phyloP scores from a whole-genome alignment of 64 coral and sea anemone species.

The Dendronephthya gigantea region DNA sequence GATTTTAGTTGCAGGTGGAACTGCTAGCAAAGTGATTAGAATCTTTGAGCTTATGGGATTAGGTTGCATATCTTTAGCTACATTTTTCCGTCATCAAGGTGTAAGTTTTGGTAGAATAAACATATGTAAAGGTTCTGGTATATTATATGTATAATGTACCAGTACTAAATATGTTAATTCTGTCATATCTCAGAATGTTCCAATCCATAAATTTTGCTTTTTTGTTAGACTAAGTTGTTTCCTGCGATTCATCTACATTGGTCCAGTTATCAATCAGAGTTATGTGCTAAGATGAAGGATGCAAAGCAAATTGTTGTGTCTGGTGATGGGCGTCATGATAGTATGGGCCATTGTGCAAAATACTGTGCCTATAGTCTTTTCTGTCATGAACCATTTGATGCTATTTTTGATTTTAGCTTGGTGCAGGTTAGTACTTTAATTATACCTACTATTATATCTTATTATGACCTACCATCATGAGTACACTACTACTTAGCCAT shows the following conservation, averaged over 20 bases:
- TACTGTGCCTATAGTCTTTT: slow-evolving; percentile 13
- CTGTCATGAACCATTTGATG: slow-evolving; percentile 9
- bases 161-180: not conserved
- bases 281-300: not conserved
- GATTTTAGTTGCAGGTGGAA: slow-evolving; percentile 1
- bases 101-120: not conserved
- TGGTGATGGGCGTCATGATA: not conserved
- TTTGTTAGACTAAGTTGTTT: slow-evolving; percentile 11
- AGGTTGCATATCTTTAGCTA: slow-evolving; percentile 7
- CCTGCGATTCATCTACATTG: not conserved
- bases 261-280: not conserved
- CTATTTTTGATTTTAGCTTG: slow-evolving; percentile 16
- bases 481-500: not conserved
- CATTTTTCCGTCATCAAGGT: slow-evolving; percentile 11
- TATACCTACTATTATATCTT: not conserved
- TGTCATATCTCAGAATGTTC: not conserved
- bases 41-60: slow-evolving; percentile 3
- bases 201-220: not conserved
- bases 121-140: not conserved
- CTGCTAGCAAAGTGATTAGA: slow-evolving; percentile 16
- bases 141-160: no score
- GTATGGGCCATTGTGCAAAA: slow-evolving; percentile 18
- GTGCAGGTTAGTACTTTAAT: slow-evolving; percentile 1
- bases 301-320: not conserved
- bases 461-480: not conserved